These are phyloP conservation scores for Botia almorhae DNA, from an alignment of 2,797 vertebrate genomes.

Conservation along the genomic window DNA sequence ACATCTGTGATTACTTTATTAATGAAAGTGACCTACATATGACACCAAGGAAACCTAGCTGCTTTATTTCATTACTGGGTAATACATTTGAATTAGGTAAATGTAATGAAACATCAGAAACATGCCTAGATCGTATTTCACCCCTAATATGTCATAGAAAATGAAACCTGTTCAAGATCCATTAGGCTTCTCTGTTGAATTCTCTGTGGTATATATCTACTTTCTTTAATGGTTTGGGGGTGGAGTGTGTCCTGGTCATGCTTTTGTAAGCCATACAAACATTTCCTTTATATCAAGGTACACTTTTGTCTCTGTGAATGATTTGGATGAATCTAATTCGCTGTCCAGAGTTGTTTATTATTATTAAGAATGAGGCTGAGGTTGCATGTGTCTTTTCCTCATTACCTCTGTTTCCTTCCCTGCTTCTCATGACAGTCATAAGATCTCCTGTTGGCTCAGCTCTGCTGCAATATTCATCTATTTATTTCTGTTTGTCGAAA, in stretches of 20 bases:
- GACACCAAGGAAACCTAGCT: not conserved
- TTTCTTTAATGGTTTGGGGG: not conserved
- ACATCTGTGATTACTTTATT: not conserved
- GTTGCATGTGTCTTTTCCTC: constrained; percentile 5
- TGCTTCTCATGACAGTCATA: constrained; percentile 76
- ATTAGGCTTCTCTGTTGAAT: too few species aligned
- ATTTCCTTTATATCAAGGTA: not conserved
- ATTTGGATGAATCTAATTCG: constrained; percentile 18
- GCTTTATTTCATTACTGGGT: not conserved
- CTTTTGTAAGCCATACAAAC: not conserved
- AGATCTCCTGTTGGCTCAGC: constrained; percentile 64
- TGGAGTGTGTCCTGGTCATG: not conserved
- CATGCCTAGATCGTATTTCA: too few species aligned
- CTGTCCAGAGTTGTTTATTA: constrained; percentile 14
- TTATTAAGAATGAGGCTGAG: constrained; percentile 21
- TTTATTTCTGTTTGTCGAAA: constrained; percentile 61
- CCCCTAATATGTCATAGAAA: not conserved
- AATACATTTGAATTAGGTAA: not conserved
- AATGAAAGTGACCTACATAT: not conserved
- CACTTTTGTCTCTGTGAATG: not conserved
- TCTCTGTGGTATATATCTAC: not conserved
- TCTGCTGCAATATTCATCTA: constrained; percentile 62
- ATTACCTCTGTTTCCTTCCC: constrained; percentile 40
- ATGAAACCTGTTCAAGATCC: too few species aligned
- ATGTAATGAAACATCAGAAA: not conserved